Evolutionary conservation across 2,888 invertebrate genomes (phyloP).

Genomic region (Microctonus brassicae): DNA sequence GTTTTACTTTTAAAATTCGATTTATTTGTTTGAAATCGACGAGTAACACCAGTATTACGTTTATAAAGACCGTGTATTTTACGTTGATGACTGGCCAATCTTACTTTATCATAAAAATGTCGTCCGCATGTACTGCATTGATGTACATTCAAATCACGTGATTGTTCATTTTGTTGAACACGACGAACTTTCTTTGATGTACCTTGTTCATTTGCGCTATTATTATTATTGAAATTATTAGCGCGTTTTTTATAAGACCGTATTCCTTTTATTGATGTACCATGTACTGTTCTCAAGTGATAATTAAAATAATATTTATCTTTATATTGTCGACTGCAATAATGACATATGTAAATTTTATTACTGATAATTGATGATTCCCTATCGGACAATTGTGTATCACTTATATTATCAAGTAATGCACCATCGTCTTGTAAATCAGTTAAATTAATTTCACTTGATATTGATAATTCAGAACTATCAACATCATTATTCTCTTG

Average conservation of each 20-base stretch:
- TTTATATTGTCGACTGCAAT: neutral
- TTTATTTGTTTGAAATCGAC: neutral
- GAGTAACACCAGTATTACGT: neutral
- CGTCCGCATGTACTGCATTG: conserved; percentile 21
- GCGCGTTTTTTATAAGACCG: conserved; percentile 3
- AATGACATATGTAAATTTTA: neutral
- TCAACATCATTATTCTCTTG: neutral
- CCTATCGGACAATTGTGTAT: neutral
- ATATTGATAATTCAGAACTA: neutral
- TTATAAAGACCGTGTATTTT: conserved; percentile 22
- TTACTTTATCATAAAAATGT: neutral
- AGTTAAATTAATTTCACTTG: conserved; percentile 1
- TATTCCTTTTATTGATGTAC: neutral
- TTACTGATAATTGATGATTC: neutral
- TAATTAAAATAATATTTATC: conserved; percentile 22
- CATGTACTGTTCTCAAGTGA: conserved; percentile 16
- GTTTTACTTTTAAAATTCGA: neutral
- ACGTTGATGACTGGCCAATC: conserved; percentile 1
- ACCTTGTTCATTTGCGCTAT: neutral
- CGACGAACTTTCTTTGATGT: neutral
- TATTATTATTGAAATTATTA: neutral
- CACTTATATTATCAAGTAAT: neutral
- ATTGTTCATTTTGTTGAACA: neutral
- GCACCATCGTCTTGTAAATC: neutral
- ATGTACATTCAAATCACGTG: conserved; percentile 3